Conservation (phyloP, 2,113 vertebrate genomes). For the Epinephelus moara region DNA sequence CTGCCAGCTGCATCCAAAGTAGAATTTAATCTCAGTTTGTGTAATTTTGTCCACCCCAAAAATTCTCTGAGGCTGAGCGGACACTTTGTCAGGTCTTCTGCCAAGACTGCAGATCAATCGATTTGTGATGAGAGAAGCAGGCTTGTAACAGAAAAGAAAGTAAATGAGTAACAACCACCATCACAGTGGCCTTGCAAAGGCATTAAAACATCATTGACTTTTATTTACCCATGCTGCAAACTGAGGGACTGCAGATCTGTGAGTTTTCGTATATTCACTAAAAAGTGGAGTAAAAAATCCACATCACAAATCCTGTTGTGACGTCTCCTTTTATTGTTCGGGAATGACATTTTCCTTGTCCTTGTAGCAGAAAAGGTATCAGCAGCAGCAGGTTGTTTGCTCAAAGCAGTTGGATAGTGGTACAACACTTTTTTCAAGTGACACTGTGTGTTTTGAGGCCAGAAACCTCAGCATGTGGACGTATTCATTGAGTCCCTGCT, state of each 20-base stretch:
- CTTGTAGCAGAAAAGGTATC: background rate
- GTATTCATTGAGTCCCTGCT: too few species aligned
- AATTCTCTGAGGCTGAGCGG: background rate
- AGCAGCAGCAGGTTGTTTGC: background rate
- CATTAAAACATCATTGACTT: slow-evolving; percentile 20
- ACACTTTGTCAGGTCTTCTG: background rate
- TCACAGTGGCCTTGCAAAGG: background rate
- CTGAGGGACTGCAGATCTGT: background rate
- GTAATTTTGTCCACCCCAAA: background rate
- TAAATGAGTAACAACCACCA: background rate
- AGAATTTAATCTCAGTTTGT: background rate
- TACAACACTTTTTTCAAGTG: background rate
- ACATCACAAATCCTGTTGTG: background rate
- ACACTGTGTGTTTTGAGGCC: background rate
- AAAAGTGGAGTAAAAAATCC: background rate
- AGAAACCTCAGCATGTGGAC: background rate
- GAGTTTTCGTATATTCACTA: background rate
- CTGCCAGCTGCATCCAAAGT: background rate
- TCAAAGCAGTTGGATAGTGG: background rate
- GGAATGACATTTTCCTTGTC: too few species aligned
- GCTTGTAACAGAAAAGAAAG: background rate
- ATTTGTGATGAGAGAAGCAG: background rate
- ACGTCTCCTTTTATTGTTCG: background rate
- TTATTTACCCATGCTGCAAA: slow-evolving; percentile 12
- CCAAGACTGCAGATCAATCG: background rate